A percentile compares a stretch with the other conserved stretches of the same genome.
Conservation (phyloP, 2,113 vertebrate genomes). For the Oreamnos americanus region DNA sequence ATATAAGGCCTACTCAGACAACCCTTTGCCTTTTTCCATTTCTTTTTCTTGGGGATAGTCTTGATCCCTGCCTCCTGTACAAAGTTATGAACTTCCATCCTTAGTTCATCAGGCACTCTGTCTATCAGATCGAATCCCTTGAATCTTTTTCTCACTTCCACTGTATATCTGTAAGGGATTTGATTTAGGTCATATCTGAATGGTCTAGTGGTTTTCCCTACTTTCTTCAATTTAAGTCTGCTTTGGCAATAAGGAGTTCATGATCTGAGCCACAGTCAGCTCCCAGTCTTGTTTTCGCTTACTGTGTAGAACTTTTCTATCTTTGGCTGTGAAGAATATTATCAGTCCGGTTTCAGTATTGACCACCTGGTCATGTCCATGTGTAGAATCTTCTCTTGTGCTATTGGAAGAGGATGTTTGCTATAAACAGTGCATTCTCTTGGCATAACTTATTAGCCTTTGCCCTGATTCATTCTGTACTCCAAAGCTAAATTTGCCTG, state of each 20-base stretch:
- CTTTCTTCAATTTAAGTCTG: not conserved
- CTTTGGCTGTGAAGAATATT: not conserved
- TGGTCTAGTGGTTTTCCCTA: not conserved
- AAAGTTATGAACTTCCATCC: not conserved
- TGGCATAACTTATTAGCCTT: not conserved
- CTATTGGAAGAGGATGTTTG: not conserved
- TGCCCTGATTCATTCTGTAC: not conserved
- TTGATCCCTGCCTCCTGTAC: not conserved
- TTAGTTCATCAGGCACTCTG: not conserved
- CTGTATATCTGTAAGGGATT: not conserved
- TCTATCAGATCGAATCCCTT: not conserved
- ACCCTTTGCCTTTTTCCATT: not conserved
- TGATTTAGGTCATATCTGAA: not conserved
- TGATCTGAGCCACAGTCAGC: not conserved
- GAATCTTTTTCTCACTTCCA: not conserved
- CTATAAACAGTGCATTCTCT: not conserved
- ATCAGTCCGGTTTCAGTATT: not conserved
- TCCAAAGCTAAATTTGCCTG: not conserved
- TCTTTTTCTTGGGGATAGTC: not conserved
- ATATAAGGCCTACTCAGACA: not conserved
- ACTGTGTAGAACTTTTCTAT: not conserved
- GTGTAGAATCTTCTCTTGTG: not conserved
- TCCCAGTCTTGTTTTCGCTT: not conserved
- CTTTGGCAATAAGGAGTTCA: not conserved
- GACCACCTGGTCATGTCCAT: not conserved